Base-by-base conservation (phyloP, 2,113 vertebrate genomes). In the Galbula dea region DNA sequence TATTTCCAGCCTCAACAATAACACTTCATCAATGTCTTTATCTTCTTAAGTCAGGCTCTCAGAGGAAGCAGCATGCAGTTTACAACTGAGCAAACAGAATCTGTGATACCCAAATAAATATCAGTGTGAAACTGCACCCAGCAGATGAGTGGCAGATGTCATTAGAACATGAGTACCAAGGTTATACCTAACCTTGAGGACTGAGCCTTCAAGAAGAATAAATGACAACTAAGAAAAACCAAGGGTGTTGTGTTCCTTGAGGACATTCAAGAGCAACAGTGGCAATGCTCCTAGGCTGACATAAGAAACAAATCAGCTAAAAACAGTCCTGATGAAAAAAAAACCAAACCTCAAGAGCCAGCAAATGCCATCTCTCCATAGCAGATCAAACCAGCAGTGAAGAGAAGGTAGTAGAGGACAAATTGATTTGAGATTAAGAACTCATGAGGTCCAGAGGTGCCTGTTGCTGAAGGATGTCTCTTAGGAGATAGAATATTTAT, bases 321-420 rank as follows among this genome's bases (percentile, higher is more conserved):
- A 88, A 88, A 37, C n/a, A 49, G 41, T 20, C 17, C 55, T 58
- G 85, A 76, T 58, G 51, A 71, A 43, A 80, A 86, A 79, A 83
- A 55, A 62, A 0, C 37, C 49, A 10, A 61, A 20, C 36, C 27
- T 29, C 23, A 68, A 48, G 22, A 52, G 11, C 36, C 54, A 93
- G 52, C 23, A 90, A 89, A 90, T 46, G 65, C 24, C 29, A 45
- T 52, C 39, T 81, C 78, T 72, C 57, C 43, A 90, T 0, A 89
- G 51, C 73, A 90, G 65, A 88, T 79, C 71, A 89, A 88, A 87
- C 83, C 63, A 80, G 59, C 26, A 39, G 41, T 83, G 79, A 96
- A 95, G 37, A 93, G 79, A 86, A 91, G 67, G 72, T 58, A 93
- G 59, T 3, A 84, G 15, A 85, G 62, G 58, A 93, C 74, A 92